phyloP scores from a whole-genome alignment of 2,888 invertebrate genomes.

The Acheta domesticus region DNA sequence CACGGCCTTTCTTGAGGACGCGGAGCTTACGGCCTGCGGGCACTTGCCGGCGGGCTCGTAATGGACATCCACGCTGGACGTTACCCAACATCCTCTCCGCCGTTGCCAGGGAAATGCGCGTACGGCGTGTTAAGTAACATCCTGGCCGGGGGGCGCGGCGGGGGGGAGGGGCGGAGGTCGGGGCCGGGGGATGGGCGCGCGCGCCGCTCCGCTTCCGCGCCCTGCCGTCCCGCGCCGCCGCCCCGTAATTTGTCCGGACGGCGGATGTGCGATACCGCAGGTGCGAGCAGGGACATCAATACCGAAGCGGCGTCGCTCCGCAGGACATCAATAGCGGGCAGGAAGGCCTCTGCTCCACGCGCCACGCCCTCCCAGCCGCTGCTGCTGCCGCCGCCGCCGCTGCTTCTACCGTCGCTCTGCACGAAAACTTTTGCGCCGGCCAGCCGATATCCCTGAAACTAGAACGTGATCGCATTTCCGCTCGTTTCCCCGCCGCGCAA shows the following conservation, averaged over 20 bases:
- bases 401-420: background rate
- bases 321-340: background rate
- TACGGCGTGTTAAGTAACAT: conserved; percentile 5
- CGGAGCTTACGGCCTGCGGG: background rate
- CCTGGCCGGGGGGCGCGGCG: background rate
- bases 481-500: too few species aligned
- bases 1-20: too few species aligned
- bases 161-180: background rate
- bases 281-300: background rate
- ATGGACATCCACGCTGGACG: background rate
- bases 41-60: background rate
- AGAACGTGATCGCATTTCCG: too few species aligned
- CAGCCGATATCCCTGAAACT: too few species aligned
- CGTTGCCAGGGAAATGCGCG: background rate
- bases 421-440: too few species aligned
- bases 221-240: background rate
- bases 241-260: background rate
- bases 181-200: background rate
- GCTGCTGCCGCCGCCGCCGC: background rate
- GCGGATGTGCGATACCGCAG: background rate
- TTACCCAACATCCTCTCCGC: background rate
- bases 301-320: background rate
- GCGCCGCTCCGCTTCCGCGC: background rate
- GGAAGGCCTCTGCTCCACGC: background rate
- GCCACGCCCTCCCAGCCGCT: background rate